Percentiles rank a stretch among this genome's conserved stretches.
Evolutionary conservation across 2,113 vertebrate species (phyloP).

Genomic region (Tichodroma muraria): DNA sequence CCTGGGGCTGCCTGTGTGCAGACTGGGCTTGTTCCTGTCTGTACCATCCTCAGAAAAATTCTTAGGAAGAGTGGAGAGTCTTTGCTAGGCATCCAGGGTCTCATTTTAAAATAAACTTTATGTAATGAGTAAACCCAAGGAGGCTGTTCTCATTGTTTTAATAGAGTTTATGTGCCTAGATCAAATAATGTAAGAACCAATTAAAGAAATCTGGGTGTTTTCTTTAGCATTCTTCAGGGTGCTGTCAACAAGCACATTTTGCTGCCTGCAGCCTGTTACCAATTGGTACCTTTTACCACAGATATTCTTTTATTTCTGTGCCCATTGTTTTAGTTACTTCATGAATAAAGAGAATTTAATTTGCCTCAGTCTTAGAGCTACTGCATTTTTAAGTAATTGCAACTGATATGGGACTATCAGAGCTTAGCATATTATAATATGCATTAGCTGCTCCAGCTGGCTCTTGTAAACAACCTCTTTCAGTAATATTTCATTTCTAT

Average conservation of each 20-base stretch:
- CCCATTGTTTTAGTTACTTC: conserved; percentile 20
- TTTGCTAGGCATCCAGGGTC: neutral
- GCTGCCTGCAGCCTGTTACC: neutral
- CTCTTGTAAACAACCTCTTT: conserved; percentile 34
- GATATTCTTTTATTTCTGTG: neutral
- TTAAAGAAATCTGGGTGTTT: neutral
- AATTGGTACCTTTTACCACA: neutral
- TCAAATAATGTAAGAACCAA: neutral
- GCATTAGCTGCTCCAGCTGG: conserved; percentile 15
- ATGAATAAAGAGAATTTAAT: conserved; percentile 32
- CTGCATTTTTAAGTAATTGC: conserved; percentile 41
- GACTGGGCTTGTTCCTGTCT: neutral
- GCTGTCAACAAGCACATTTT: neutral
- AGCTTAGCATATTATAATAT: conserved; percentile 31
- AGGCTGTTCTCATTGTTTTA: neutral
- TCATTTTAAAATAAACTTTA: neutral
- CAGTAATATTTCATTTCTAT: conserved; percentile 47
- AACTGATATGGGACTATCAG: conserved; percentile 6
- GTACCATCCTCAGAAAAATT: neutral
- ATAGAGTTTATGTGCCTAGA: neutral
- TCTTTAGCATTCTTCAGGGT: neutral
- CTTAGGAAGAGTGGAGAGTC: neutral
- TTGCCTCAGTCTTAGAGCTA: neutral
- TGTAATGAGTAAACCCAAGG: neutral
- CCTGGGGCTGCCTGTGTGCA: neutral